A percentile compares a stretch with the other conserved stretches of the same genome.
phyloP scores from a whole-genome alignment of 2,113 vertebrate species.

The Formicarius rufipectus region DNA sequence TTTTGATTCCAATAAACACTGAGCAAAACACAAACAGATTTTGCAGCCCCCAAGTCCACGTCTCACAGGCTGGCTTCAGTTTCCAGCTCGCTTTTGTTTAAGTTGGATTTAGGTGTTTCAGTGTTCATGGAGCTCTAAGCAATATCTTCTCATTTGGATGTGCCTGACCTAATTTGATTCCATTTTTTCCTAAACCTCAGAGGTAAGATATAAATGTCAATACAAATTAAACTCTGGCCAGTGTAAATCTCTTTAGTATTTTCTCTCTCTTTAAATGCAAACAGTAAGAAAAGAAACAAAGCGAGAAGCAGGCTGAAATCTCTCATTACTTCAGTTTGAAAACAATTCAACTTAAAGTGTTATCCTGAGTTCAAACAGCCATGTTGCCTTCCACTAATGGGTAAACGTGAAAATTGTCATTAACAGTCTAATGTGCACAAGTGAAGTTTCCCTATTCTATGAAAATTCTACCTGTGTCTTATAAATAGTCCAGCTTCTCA shows the following conservation, averaged over 20 bases:
- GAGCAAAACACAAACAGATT: not conserved
- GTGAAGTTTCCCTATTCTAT: not conserved
- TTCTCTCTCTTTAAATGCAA: not conserved
- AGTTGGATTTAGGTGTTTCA: conserved; percentile 49
- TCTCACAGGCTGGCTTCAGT: not conserved
- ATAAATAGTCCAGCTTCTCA: not conserved
- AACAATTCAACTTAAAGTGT: conserved; percentile 11
- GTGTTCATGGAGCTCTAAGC: conserved; percentile 32
- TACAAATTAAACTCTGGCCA: conserved; percentile 70
- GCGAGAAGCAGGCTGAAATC: not conserved
- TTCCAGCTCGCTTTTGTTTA: conserved; percentile 21
- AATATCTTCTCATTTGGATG: conserved; percentile 65
- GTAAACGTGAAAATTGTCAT: not conserved
- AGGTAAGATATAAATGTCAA: conserved; percentile 72
- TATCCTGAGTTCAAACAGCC: not conserved
- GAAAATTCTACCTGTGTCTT: not conserved
- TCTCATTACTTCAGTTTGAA: not conserved
- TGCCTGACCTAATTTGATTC: conserved; percentile 68
- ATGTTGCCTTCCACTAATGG: not conserved
- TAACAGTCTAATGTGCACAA: not conserved
- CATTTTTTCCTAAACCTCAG: conserved; percentile 54
- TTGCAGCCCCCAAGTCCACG: not conserved
- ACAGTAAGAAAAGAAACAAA: not conserved
- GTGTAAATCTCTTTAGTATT: conserved; percentile 20
- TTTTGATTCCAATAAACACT: not conserved